These are phyloP conservation scores for Lanius collurio DNA, from an alignment of 2,113 vertebrate species.

Conservation along the genomic window DNA sequence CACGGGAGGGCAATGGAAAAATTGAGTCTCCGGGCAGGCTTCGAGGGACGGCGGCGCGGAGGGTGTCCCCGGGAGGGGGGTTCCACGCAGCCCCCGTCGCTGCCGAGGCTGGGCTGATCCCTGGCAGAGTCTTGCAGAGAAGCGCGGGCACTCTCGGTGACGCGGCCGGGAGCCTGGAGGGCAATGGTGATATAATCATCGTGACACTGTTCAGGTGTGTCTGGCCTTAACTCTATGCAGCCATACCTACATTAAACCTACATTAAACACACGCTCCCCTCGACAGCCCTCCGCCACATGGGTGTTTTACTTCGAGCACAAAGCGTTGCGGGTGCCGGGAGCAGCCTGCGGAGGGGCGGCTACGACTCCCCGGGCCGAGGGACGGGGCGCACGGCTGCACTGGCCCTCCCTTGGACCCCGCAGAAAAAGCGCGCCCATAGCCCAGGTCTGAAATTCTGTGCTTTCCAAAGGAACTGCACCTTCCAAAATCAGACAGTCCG, in stretches of 20 bases:
- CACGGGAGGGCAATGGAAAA: constrained; percentile 2
- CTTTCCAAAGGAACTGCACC: not conserved
- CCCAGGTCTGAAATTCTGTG: not conserved
- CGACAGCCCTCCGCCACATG: not conserved
- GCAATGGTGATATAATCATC: not conserved
- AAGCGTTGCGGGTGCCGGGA: not conserved
- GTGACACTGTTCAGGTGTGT: not conserved
- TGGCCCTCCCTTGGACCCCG: no score
- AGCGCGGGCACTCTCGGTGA: not conserved
- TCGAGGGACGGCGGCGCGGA: not conserved
- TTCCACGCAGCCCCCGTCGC: not conserved
- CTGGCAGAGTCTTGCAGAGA: not conserved
- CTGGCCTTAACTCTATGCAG: not conserved
- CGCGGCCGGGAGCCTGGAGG: not conserved
- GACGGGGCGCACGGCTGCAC: not conserved
- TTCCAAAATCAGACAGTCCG: not conserved
- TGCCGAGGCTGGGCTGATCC: not conserved
- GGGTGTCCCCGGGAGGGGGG: not conserved
- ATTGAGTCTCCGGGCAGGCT: not conserved
- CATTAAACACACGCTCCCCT: not conserved
- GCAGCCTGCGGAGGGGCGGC: not conserved
- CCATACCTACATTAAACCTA: not conserved
- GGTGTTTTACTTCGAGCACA: not conserved
- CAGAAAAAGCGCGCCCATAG: not conserved
- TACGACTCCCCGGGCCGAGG: not conserved